Evolutionary conservation across 2,797 vertebrate species (phyloP).

Genomic region (Oryzias sinensis): DNA sequence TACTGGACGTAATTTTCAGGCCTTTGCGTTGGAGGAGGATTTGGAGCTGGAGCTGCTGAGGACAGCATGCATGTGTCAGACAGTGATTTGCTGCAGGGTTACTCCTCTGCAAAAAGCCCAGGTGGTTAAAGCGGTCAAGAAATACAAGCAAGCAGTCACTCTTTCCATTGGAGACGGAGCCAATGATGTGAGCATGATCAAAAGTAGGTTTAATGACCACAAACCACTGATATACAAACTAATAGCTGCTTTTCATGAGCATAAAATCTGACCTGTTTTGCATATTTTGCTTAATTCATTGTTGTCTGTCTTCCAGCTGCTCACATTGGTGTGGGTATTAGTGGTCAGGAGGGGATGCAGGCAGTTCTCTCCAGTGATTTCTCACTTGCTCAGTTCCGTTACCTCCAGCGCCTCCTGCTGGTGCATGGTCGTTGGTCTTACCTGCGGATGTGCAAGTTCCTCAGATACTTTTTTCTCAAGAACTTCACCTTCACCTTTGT

Average conservation of each 20-base stretch:
- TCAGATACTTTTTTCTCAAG: constrained; percentile 96
- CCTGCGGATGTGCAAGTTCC: constrained; percentile 94
- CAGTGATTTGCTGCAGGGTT: constrained; percentile 92
- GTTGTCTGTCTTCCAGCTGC: constrained; percentile 74
- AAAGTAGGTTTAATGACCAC: constrained; percentile 70
- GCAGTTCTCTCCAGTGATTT: constrained; percentile 91
- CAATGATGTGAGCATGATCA: constrained; percentile 97
- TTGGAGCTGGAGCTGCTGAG: constrained; percentile 86
- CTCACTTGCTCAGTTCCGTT: constrained; percentile 91
- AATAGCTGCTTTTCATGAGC: neutral
- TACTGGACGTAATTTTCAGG: constrained; percentile 64
- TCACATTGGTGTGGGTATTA: constrained; percentile 93
- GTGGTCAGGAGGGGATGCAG: constrained; percentile 94
- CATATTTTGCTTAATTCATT: neutral
- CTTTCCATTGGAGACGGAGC: constrained; percentile 92
- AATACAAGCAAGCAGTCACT: constrained; percentile 88
- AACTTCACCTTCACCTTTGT: constrained; percentile 95
- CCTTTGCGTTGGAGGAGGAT: constrained; percentile 82
- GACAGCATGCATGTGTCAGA: constrained; percentile 89
- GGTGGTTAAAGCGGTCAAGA: constrained; percentile 93
- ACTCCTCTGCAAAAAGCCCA: constrained; percentile 95
- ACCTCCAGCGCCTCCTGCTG: constrained; percentile 91
- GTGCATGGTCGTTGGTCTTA: constrained; percentile 97
- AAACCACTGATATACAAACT: neutral
- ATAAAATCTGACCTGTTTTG: neutral